These are phyloP conservation scores for Limanda limanda DNA, from an alignment of 2,113 vertebrate genomes.

Conservation along the genomic window DNA sequence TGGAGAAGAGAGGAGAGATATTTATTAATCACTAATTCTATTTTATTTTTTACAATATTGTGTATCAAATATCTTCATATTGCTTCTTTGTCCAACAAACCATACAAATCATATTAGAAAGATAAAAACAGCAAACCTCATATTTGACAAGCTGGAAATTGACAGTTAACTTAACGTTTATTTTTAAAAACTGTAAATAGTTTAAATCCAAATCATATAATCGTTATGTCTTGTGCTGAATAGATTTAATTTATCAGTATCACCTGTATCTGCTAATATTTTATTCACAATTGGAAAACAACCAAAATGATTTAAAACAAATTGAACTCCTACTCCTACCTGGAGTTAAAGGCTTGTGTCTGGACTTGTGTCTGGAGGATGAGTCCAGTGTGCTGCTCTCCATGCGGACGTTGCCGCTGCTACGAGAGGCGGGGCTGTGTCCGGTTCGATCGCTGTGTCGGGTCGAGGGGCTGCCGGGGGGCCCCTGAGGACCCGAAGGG, in stretches of 20 bases:
- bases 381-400: conserved; percentile 95
- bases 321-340: conserved; percentile 39
- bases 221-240: no score
- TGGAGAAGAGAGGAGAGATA: conserved; percentile 15
- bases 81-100: background rate
- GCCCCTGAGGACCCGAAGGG: conserved; percentile 63
- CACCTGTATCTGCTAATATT: no score
- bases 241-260: no score
- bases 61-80: no score
- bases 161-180: no score
- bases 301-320: background rate
- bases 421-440: conserved; percentile 88
- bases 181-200: no score
- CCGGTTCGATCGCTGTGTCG: conserved; percentile 81
- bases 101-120: background rate
- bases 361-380: conserved; percentile 88
- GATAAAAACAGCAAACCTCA: background rate
- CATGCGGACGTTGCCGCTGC: conserved; percentile 86
- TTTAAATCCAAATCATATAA: no score
- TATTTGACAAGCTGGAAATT: background rate
- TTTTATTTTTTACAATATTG: no score
- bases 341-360: conserved; percentile 72
- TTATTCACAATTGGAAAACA: no score
- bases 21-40: no score
- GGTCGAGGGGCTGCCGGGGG: conserved; percentile 78